Percentiles rank a stretch among this genome's conserved stretches.
These are phyloP conservation scores for Streptopelia turtur DNA, from an alignment of 2,797 vertebrate species.

Conservation along the genomic window DNA sequence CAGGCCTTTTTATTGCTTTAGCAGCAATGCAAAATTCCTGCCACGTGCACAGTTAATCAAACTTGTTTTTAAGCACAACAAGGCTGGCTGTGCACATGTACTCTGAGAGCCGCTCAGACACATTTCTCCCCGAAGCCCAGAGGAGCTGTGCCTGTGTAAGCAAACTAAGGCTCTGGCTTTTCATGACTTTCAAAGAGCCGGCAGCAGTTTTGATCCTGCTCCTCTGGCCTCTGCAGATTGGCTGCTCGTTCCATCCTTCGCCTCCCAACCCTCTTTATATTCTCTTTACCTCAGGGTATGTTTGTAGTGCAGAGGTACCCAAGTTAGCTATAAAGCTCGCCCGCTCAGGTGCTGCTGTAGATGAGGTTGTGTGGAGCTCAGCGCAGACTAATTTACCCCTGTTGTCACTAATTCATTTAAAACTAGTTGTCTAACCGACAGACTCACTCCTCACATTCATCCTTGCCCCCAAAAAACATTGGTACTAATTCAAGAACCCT, in stretches of 20 bases:
- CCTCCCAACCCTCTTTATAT: constrained; percentile 31
- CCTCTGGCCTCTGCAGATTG: constrained; percentile 1
- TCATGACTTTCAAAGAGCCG: constrained; percentile 17
- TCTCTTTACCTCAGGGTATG: constrained; percentile 42
- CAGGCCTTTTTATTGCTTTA: constrained; percentile 19
- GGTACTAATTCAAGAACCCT: neutral
- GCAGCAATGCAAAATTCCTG: neutral
- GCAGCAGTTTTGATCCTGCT: constrained; percentile 41
- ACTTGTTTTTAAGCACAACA: constrained; percentile 21
- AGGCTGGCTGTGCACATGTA: neutral
- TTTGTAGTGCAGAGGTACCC: neutral
- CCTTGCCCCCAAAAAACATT: neutral
- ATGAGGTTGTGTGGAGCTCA: neutral
- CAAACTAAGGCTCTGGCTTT: constrained; percentile 27
- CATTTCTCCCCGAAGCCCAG: constrained; percentile 11
- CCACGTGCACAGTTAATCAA: constrained; percentile 36
- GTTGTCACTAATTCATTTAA: neutral
- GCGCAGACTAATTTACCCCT: neutral
- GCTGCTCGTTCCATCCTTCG: neutral
- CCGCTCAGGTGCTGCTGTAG: neutral
- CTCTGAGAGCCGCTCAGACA: neutral
- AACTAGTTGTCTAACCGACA: neutral
- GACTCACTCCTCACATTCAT: neutral
- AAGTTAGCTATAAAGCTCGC: neutral
- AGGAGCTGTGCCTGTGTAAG: constrained; percentile 11